These are phyloP conservation scores for Philopotamus ludificatus DNA, from an alignment of 1,140 invertebrate species.

Conservation along the genomic window DNA sequence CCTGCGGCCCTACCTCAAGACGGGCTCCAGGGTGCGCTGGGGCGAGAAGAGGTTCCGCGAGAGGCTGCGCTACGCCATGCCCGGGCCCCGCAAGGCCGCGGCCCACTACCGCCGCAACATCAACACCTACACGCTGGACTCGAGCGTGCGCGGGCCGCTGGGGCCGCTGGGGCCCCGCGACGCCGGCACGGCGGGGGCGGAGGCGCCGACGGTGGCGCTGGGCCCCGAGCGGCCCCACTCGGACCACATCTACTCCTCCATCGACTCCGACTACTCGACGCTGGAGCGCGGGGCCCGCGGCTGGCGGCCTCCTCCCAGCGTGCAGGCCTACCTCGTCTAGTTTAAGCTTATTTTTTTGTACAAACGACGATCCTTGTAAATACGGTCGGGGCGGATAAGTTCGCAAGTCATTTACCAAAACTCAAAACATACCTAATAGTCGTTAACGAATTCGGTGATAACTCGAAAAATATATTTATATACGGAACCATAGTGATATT, in stretches of 20 bases:
- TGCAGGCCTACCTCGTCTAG: constrained; percentile 56
- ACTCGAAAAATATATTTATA: constrained; percentile 5
- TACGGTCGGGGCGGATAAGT: constrained; percentile 17
- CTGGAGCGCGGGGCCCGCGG: constrained; percentile 53
- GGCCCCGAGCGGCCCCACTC: constrained; percentile 66
- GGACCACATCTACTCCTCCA: constrained; percentile 84
- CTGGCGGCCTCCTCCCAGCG: constrained; percentile 50
- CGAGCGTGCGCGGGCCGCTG: constrained; percentile 56
- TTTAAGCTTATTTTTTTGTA: background rate
- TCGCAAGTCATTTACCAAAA: constrained; percentile 42
- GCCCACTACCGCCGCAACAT: constrained; percentile 71
- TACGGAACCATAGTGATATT: too few relatives aligned
- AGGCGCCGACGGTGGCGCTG: constrained; percentile 50
- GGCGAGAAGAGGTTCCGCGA: constrained; percentile 91
- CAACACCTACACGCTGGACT: constrained; percentile 74
- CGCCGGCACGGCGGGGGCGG: constrained; percentile 50
- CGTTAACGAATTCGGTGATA: constrained; percentile 32
- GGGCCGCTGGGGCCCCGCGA: constrained; percentile 57
- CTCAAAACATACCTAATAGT: constrained; percentile 40
- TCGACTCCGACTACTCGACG: constrained; percentile 76
- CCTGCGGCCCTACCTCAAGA: constrained; percentile 83
- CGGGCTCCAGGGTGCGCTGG: constrained; percentile 79
- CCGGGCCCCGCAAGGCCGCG: constrained; percentile 53
- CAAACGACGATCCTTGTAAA: background rate
- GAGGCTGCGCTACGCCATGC: constrained; percentile 84